Evolutionary conservation across 1,140 invertebrate species (phyloP).

Genomic region (Trichomalopsis sarcophagae): DNA sequence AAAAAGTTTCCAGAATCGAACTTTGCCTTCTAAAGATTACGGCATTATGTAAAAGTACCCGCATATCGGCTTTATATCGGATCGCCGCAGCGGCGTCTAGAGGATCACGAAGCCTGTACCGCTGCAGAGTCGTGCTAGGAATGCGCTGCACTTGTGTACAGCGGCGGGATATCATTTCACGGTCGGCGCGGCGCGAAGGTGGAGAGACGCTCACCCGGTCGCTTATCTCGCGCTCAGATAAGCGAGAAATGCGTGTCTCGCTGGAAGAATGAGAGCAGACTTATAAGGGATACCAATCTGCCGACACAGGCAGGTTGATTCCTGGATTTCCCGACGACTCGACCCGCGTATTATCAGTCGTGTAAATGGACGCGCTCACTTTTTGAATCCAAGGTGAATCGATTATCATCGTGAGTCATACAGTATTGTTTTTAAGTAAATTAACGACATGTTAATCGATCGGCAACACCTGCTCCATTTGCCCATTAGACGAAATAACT

Average conservation of each 20-base stretch:
- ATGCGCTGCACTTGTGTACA: not conserved
- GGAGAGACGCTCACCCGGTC: not conserved
- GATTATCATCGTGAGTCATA: not conserved
- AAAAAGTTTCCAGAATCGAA: not conserved
- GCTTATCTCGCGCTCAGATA: conserved; percentile 50
- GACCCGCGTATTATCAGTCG: conserved; percentile 27
- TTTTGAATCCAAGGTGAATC: not conserved
- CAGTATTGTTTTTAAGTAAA: too few species aligned
- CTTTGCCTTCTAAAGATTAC: too few species aligned
- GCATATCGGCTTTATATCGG: not conserved
- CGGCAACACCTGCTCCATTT: conserved; percentile 26
- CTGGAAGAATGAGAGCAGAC: not conserved
- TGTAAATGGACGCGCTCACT: conserved; percentile 9
- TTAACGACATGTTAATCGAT: not conserved
- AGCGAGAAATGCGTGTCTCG: conserved; percentile 55
- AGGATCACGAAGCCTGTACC: not conserved
- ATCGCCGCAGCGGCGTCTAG: too few species aligned
- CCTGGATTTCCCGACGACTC: conserved; percentile 34
- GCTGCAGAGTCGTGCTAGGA: not conserved
- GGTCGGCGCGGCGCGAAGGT: not conserved
- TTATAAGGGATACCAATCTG: conserved; percentile 50
- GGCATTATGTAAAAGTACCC: too few species aligned
- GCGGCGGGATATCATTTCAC: not conserved
- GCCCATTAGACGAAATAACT: not conserved
- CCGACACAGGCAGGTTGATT: conserved; percentile 56